Conservation (phyloP, 2,113 vertebrate species). For the Marcusenius ussheri region DNA sequence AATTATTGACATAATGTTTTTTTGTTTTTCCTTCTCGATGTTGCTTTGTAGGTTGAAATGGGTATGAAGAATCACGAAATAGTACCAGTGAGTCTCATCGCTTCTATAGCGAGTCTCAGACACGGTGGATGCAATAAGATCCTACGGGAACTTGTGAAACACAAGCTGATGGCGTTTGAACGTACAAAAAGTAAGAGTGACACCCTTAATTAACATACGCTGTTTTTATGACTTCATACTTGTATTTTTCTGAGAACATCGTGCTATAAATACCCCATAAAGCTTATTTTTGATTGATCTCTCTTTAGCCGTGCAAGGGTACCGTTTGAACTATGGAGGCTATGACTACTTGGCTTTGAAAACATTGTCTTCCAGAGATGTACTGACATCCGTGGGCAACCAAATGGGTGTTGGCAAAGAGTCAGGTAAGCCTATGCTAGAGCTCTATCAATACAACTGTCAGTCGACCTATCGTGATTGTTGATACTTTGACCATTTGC, state of each 20-base stretch:
- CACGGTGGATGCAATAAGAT: slow-evolving; percentile 94
- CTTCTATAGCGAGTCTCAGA: slow-evolving; percentile 90
- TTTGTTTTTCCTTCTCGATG: not conserved
- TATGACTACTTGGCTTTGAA: slow-evolving; percentile 94
- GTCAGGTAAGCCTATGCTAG: slow-evolving; percentile 64
- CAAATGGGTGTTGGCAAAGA: slow-evolving; percentile 98
- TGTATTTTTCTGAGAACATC: not conserved
- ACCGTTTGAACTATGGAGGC: slow-evolving; percentile 81
- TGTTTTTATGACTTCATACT: not conserved
- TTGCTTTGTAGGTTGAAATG: slow-evolving; percentile 86
- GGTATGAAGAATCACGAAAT: slow-evolving; percentile 99
- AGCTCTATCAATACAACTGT: not conserved
- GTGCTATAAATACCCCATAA: not conserved
- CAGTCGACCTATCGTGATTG: not conserved
- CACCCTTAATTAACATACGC: slow-evolving; percentile 11
- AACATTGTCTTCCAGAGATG: slow-evolving; percentile 78
- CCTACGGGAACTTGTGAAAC: slow-evolving; percentile 81
- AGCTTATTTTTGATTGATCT: slow-evolving; percentile 11
- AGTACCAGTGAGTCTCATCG: slow-evolving; percentile 81
- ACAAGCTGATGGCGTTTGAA: slow-evolving; percentile 83
- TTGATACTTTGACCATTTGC: not conserved
- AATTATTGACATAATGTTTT: not conserved
- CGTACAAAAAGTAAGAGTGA: slow-evolving; percentile 74
- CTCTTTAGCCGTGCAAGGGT: slow-evolving; percentile 81
- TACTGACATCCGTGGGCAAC: slow-evolving; percentile 84